Conservation (phyloP, 2,888 invertebrate genomes). For the Sesia apiformis region DNA sequence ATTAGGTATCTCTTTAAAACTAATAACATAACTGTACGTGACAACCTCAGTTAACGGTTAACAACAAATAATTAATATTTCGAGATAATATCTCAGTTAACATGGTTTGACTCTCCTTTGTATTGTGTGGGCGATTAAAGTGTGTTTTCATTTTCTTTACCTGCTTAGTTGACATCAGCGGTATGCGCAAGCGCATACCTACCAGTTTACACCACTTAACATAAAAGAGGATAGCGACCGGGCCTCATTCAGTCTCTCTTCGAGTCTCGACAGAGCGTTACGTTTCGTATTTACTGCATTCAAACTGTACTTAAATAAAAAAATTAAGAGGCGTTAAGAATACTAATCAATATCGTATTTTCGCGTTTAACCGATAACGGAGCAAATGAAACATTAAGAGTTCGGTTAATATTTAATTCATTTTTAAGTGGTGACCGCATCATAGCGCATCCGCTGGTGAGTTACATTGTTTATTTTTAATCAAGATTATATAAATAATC, state of each 20-base stretch:
- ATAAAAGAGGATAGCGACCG: conserved; percentile 65
- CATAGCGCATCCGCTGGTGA: too few species aligned
- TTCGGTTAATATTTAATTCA: too few species aligned
- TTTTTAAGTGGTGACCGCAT: too few species aligned
- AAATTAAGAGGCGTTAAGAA: too few species aligned
- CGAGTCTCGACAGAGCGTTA: conserved; percentile 29
- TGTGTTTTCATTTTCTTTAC: conserved; percentile 28
- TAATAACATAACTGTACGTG: conserved; percentile 12
- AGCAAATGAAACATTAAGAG: too few species aligned
- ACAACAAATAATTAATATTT: conserved; percentile 22
- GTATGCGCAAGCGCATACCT: conserved; percentile 44
- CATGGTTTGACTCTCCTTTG: conserved; percentile 15
- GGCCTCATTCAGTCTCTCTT: conserved; percentile 52
- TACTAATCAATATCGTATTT: too few species aligned
- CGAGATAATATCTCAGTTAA: conserved; percentile 26
- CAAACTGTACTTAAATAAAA: background rate
- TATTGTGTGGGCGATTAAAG: conserved; percentile 30
- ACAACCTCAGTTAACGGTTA: conserved; percentile 23
- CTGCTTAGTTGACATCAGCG: conserved; percentile 32
- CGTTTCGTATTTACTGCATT: conserved; percentile 18
- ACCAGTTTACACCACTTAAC: conserved; percentile 58
- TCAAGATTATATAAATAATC: too few species aligned
- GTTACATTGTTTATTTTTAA: too few species aligned
- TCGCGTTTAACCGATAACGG: too few species aligned
- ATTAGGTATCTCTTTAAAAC: background rate